Evolutionary conservation across 2,113 vertebrate genomes (phyloP).

Genomic region (Syngnathoides biaculeatus): DNA sequence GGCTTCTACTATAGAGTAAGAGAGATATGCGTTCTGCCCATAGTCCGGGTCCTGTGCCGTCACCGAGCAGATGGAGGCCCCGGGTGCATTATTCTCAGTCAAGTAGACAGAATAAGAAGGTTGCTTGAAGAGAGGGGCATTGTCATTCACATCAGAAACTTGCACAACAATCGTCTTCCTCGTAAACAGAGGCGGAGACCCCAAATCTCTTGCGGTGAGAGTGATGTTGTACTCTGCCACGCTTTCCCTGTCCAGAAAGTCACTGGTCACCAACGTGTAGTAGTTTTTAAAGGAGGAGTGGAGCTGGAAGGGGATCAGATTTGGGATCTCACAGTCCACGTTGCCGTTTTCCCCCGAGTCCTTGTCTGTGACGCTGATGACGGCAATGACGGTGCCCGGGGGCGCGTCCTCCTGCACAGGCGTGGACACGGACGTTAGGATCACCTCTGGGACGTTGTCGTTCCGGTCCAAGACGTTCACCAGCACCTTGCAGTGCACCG

Average conservation of each 20-base stretch:
- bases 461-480: conserved; percentile 71
- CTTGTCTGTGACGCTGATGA: conserved; percentile 81
- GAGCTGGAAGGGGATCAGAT: conserved; percentile 77
- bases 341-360: conserved; percentile 81
- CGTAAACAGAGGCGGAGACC: conserved; percentile 74
- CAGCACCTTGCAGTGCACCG: conserved; percentile 80
- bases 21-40: conserved; percentile 78
- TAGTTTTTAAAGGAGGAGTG: conserved; percentile 85
- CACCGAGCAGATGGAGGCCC: conserved; percentile 80
- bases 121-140: conserved; percentile 78
- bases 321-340: conserved; percentile 77
- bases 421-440: conserved; percentile 70
- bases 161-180: conserved; percentile 70
- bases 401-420: conserved; percentile 76
- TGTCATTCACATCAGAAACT: conserved; percentile 81
- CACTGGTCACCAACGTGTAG: conserved; percentile 81
- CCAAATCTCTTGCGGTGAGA: conserved; percentile 76
- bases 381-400: conserved; percentile 79
- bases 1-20: conserved; percentile 75
- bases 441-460: conserved; percentile 69
- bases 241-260: conserved; percentile 77
- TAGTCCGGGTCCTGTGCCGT: conserved; percentile 76
- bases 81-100: conserved; percentile 82
- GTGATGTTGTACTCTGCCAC: conserved; percentile 78
- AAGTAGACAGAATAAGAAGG: conserved; percentile 80